A percentile compares a stretch with the other conserved stretches of the same genome.
Evolutionary conservation across 2,888 invertebrate species (phyloP).

Genomic region (Drosophila mimetica): DNA sequence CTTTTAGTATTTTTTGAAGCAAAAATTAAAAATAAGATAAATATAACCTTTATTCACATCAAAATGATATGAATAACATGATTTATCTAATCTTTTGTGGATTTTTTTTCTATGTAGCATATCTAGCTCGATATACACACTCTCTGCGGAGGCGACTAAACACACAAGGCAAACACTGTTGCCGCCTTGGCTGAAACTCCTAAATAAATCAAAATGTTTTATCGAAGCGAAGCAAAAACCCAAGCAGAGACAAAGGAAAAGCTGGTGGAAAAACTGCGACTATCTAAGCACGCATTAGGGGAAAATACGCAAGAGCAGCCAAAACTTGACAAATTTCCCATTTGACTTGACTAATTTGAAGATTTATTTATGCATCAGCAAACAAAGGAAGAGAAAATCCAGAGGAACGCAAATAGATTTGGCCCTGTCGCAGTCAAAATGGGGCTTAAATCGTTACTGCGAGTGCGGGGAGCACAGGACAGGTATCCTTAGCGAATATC

Average conservation of each 20-base stretch:
- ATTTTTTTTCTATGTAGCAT: too few species aligned
- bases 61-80: too few species aligned
- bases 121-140: constrained; percentile 3
- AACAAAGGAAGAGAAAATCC: constrained; percentile 15
- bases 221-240: constrained; percentile 21
- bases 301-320: background rate
- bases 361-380: constrained; percentile 48
- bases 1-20: too few species aligned
- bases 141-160: background rate
- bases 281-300: constrained; percentile 25
- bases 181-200: constrained; percentile 39
- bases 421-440: constrained; percentile 21
- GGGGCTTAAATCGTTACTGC: constrained; percentile 23
- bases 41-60: too few species aligned
- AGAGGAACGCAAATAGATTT: constrained; percentile 41
- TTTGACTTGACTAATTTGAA: constrained; percentile 44
- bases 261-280: constrained; percentile 24
- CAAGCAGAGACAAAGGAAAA: constrained; percentile 12
- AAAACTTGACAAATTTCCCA: constrained; percentile 44
- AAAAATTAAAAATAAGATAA: too few species aligned
- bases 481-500: constrained; percentile 23
- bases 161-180: constrained; percentile 27
- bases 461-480: background rate
- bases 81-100: too few species aligned
- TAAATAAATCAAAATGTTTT: constrained; percentile 48